Percentiles rank a stretch among this genome's conserved stretches.
Evolutionary conservation across 2,113 vertebrate species (phyloP).

Genomic region (Colius striatus): DNA sequence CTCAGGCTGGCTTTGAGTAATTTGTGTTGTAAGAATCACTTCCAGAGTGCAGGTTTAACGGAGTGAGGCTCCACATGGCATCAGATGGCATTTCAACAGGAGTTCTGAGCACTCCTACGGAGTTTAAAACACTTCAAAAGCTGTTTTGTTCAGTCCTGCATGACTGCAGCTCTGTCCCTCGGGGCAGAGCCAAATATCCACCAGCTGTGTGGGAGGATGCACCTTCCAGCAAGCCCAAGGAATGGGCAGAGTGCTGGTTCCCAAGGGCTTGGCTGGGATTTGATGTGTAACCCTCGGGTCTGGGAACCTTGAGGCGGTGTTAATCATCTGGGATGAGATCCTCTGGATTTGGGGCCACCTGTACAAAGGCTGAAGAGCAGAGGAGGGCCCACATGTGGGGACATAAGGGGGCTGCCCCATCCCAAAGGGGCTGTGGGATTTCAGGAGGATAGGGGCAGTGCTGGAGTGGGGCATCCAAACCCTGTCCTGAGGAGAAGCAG

Average conservation of each 20-base stretch:
- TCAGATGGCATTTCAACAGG: neutral
- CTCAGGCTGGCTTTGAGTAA: neutral
- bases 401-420: too few relatives aligned
- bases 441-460: rapidly evolving
- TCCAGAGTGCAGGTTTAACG: neutral
- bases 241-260: too few relatives aligned
- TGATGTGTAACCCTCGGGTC: too few relatives aligned
- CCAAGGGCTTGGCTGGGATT: neutral
- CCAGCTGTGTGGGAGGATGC: too few relatives aligned
- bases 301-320: neutral
- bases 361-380: neutral
- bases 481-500: rapidly evolving
- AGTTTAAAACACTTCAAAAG: neutral
- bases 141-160: too few relatives aligned
- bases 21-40: neutral
- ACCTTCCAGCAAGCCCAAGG: neutral
- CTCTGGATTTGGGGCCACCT: neutral
- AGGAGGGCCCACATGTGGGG: rapidly evolving
- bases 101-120: neutral
- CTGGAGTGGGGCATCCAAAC: too few relatives aligned
- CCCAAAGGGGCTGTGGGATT: neutral
- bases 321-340: neutral
- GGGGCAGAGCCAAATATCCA: rapidly evolving
- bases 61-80: too few relatives aligned
- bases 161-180: neutral